Base-by-base conservation (phyloP, 2,888 invertebrate species). In the Pristionchus exspectatus region DNA sequence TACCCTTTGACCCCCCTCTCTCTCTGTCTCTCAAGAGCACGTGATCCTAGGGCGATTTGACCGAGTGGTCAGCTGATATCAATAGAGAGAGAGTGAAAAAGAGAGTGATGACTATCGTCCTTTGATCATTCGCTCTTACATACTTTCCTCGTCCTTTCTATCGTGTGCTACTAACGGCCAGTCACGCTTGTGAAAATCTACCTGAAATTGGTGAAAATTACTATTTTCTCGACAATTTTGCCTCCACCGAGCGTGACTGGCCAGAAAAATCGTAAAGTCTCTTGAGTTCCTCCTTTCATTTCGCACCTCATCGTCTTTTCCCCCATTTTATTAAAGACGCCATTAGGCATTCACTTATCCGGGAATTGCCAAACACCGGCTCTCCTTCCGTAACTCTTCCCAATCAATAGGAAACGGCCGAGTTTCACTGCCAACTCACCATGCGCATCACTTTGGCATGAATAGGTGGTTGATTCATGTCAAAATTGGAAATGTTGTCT, bases 281-380 rank as follows among this genome's bases (percentile, higher is more conserved):
- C 33, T 72, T 72, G 72, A 63, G 63, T 63, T 63, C n/a, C 63
- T 63, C n/a, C 63, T 21, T 30, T 33, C 14, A 10, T 30, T 72
- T 7, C 30, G 24, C 33, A 33, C 72, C 72, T 63, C 63, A 63
- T 63, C 72, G 12, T 24, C 16, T 33, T 33, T 33, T 24, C 72
- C 30, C 33, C 33, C 72, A 72, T 72, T 72, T 72, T 33, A 30
- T 63, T 63, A 63, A 63, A 63, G 63, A 63, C 72, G 33, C 72
- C 33, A 72, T 72, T 72, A 33, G 63, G 63, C 63, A 63, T 72
- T 72, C 72, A 33, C 72, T 72, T 16, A 16, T 72, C 30, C 16
- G 30, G 16, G 30, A 30, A 72, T 33, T 72, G 30, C 33, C 72
- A 18, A 30, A 72, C 33, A 33, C 30, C 30, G 16, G 18, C n/a